Base-by-base conservation (phyloP, 2,888 invertebrate species). In the Pimpla rufipes region DNA sequence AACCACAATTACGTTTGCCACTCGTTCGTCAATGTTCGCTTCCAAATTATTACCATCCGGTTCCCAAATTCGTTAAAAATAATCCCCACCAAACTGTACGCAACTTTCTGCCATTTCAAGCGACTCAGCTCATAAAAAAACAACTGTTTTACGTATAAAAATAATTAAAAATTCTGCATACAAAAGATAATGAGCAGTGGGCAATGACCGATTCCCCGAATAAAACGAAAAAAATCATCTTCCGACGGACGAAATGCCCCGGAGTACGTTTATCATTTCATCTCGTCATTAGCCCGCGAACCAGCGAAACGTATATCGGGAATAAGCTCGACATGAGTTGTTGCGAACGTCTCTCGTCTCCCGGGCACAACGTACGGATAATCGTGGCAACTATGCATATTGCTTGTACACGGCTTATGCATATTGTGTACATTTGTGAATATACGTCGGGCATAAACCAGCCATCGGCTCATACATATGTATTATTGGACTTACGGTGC, bases 401-500 rank as follows among this genome's bases (percentile, higher is more conserved):
- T n/a, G n/a, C n/a, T n/a, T 52, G 3, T 21, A 45, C 6, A 45
- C 2, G 0, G 52, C 10, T 21, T 21, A 8, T 23, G 13, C 13
- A 55, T 23, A 23, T 55, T 11, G 21, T 23, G 23, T 11, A 55
- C 13, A 13, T 11, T 13, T 23, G 16, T 4, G n/a, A 4, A 55
- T 42, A 6, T 66, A 23, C 6, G 11, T 18, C 18, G 50, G 18
- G 18, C 40, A 10, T 42, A 21, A 66, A 42, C n/a, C 13, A 42
- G 8, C 13, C 21, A 66, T 45, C 13, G 45, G 66, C 66, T 45
- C 45, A 66, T 45, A 13, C 23, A 66, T 45, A 66, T 45, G 66
- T 40, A 64, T 64, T 23, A 45, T 23, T 66, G 66, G 45, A 66
- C 66, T 66, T 45, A 45, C 45, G 66, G 13, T 45, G 21, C 66